Evolutionary conservation across 1,140 invertebrate species (phyloP).

Genomic region (Carcinoscorpius rotundicauda): DNA sequence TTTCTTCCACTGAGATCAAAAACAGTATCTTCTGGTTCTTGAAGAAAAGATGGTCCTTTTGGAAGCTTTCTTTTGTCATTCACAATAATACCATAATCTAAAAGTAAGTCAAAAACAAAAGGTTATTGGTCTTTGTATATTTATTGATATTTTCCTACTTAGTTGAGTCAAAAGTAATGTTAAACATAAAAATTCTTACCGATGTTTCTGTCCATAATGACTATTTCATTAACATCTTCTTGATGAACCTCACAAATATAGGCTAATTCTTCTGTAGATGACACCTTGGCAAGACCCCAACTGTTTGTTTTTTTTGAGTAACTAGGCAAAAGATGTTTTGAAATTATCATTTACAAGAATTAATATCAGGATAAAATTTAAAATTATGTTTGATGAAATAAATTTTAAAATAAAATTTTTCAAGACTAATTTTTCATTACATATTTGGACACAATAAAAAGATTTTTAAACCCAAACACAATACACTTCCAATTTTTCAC

Average conservation of each 20-base stretch:
- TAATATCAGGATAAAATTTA: neutral
- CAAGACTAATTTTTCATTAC: no score
- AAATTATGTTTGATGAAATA: no score
- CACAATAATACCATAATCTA: conserved; percentile 64
- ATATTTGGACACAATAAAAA: neutral
- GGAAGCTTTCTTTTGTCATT: conserved; percentile 65
- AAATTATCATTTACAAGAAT: neutral
- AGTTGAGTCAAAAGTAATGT: no score
- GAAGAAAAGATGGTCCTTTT: conserved; percentile 72
- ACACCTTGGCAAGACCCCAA: conserved; percentile 72
- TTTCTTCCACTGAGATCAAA: conserved; percentile 65
- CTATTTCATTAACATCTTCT: conserved; percentile 24
- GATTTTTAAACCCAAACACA: neutral
- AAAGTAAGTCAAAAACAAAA: neutral
- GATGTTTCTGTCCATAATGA: conserved; percentile 26
- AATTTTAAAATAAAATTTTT: no score
- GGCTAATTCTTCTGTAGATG: conserved; percentile 55
- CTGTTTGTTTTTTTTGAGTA: conserved; percentile 38
- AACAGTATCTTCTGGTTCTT: conserved; percentile 64
- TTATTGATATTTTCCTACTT: no score
- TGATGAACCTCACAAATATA: conserved; percentile 78
- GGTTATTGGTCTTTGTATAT: no score
- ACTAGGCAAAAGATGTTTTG: conserved; percentile 19
- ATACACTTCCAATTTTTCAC: neutral
- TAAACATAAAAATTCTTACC: conserved; percentile 17